Evolutionary conservation across 2,113 vertebrate genomes (phyloP).

Genomic region (Elephas maximus): DNA sequence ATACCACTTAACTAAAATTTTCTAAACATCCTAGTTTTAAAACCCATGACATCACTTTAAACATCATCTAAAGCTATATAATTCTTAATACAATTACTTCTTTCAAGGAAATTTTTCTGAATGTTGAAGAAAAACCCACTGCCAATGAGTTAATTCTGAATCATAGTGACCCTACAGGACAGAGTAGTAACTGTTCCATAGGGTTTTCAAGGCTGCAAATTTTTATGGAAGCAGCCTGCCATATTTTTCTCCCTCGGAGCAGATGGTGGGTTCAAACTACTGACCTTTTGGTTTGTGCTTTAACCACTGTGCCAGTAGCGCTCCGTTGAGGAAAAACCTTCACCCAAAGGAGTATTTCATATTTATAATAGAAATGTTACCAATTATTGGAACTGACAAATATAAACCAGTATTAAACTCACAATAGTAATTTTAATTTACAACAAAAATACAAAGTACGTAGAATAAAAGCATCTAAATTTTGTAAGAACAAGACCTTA

Average conservation of each 20-base stretch:
- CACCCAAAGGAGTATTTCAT: neutral
- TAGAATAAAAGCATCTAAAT: neutral
- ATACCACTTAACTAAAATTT: neutral
- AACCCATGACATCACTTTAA: neutral
- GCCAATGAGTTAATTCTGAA: too few species aligned
- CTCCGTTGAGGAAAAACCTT: neutral
- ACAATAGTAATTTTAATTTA: neutral
- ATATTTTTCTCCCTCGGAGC: too few species aligned
- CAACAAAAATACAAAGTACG: neutral
- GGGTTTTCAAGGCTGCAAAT: too few species aligned
- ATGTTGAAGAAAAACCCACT: neutral
- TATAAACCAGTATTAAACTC: neutral
- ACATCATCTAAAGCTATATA: neutral
- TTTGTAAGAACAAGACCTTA: neutral
- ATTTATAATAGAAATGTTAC: neutral
- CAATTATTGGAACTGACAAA: neutral
- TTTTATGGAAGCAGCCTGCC: too few species aligned
- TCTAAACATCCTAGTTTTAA: neutral
- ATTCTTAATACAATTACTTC: constrained; percentile 7
- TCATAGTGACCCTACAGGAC: too few species aligned
- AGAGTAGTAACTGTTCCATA: too few species aligned
- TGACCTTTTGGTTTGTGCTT: too few species aligned
- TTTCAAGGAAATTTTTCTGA: neutral
- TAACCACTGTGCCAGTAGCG: too few species aligned
- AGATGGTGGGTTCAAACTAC: too few species aligned